Conservation (phyloP, 1,140 invertebrate genomes). For the Riptortus pedestris region DNA sequence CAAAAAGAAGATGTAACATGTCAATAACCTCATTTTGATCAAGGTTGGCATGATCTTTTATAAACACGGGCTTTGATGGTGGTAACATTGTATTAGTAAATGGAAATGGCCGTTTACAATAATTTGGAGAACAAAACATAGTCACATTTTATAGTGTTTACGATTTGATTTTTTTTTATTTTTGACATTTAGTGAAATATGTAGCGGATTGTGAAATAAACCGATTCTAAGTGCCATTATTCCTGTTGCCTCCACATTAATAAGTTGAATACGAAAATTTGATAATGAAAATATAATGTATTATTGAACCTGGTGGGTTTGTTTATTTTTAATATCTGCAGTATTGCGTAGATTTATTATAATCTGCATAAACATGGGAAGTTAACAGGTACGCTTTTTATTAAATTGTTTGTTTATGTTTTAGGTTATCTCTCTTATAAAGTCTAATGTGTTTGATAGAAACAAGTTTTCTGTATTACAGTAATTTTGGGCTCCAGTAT, state of each 20-base stretch:
- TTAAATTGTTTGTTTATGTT: slow-evolving; percentile 24
- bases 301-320: slow-evolving; percentile 18
- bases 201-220: not conserved
- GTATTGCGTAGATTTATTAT: not conserved
- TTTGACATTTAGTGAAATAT: not conserved
- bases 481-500: slow-evolving; percentile 26
- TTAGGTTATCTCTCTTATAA: not conserved
- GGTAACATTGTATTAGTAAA: slow-evolving; percentile 32
- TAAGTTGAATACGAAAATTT: not conserved
- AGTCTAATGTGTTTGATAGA: slow-evolving; percentile 16
- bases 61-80: slow-evolving; percentile 26
- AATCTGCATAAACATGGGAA: not conserved
- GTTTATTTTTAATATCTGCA: not conserved
- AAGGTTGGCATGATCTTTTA: slow-evolving; percentile 27
- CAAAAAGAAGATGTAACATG: not conserved
- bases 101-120: slow-evolving; percentile 31
- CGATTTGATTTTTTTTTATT: slow-evolving; percentile 2
- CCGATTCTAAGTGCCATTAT: not conserved
- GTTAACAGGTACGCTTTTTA: not conserved
- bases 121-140: slow-evolving; percentile 23
- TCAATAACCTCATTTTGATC: not conserved
- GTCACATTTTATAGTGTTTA: slow-evolving; percentile 8
- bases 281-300: slow-evolving; percentile 8
- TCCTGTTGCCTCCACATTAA: not conserved
- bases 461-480: slow-evolving; percentile 21